Percentiles rank a stretch among this genome's conserved stretches.
Conservation (phyloP, 2,797 vertebrate species). For the Brachymystax lenok region DNA sequence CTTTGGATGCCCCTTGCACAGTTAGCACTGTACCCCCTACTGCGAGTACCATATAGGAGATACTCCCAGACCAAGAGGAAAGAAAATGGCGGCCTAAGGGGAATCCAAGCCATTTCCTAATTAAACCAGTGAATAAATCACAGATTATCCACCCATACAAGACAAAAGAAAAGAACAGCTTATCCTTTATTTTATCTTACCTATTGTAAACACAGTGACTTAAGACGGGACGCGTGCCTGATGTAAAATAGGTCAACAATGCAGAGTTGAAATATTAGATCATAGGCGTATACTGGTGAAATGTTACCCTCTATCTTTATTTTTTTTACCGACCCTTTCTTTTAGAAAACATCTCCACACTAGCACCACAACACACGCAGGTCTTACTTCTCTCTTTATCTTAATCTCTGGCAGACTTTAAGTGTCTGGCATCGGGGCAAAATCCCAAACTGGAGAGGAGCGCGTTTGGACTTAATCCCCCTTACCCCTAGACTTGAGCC, state of each 20-base stretch:
- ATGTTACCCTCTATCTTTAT: constrained; percentile 51
- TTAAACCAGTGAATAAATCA: constrained; percentile 66
- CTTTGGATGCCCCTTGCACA: constrained; percentile 13
- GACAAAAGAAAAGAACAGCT: constrained; percentile 71
- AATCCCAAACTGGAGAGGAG: constrained; percentile 79
- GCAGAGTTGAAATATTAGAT: constrained; percentile 56
- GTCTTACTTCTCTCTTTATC: constrained; percentile 77
- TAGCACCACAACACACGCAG: constrained; percentile 32
- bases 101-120: constrained; percentile 57
- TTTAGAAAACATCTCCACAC: constrained; percentile 58
- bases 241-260: constrained; percentile 68
- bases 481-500: constrained; percentile 70
- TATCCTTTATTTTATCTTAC: constrained; percentile 64
- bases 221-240: constrained; percentile 59
- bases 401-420: constrained; percentile 82
- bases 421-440: constrained; percentile 76
- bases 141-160: constrained; percentile 68
- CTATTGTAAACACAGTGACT: constrained; percentile 66
- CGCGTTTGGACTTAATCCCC: constrained; percentile 76
- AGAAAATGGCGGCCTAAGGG: constrained; percentile 10
- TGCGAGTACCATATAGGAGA: neutral
- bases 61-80: constrained; percentile 27
- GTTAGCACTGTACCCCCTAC: neutral
- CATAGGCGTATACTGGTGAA: no score
- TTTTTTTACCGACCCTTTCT: constrained; percentile 46